A percentile compares a stretch with the other conserved stretches of the same genome.
Conservation (phyloP, 2,888 invertebrate species). For the Myopa testacea region DNA sequence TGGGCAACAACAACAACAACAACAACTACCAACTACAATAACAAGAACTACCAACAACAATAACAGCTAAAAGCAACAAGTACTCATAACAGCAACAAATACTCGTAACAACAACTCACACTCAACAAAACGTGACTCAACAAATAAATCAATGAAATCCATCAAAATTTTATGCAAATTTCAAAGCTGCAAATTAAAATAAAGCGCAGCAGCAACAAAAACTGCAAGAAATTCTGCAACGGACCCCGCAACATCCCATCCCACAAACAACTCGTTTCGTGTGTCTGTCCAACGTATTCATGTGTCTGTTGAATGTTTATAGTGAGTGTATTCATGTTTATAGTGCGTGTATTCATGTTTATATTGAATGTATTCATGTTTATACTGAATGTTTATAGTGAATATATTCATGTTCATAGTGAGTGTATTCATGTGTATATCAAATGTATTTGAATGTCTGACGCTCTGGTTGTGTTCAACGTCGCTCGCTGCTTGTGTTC, state of each 20-base stretch:
- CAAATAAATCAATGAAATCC: not conserved
- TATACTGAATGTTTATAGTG: no score
- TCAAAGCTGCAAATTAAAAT: not conserved
- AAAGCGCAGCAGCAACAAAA: not conserved
- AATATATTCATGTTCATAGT: no score
- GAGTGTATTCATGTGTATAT: no score
- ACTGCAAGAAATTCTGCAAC: no score
- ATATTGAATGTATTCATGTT: no score
- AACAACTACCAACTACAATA: no score
- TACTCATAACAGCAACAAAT: not conserved
- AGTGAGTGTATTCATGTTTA: no score
- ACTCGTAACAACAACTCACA: not conserved
- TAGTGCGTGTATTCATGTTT: no score
- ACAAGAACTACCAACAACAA: no score
- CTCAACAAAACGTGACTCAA: not conserved
- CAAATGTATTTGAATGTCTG: no score
- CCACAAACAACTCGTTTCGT: not conserved
- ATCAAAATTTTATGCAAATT: conserved; percentile 19
- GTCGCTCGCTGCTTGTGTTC: conserved; percentile 2
- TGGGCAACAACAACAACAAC: conserved; percentile 15
- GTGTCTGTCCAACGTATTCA: no score
- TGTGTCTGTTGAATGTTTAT: no score
- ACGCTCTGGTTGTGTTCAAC: not conserved
- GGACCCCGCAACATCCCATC: not conserved
- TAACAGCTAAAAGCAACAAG: conserved; percentile 11